Base-by-base conservation (phyloP, 2,888 invertebrate species). In the Acanthosoma haemorrhoidale region DNA sequence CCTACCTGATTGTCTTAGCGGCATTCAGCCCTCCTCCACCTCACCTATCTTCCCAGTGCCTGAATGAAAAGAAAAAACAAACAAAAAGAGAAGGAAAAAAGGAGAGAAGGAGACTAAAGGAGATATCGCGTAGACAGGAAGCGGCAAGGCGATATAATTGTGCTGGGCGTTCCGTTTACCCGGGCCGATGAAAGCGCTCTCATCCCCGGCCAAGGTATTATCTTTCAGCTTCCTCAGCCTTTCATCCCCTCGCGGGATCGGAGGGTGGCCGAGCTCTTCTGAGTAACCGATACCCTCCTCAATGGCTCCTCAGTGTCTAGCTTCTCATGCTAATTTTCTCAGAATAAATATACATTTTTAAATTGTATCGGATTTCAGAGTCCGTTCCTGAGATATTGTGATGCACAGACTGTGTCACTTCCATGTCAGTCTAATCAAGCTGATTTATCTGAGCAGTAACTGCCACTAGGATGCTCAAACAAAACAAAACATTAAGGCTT, bases 121-220 rank as follows among this genome's bases (percentile, higher is more conserved):
- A 67, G 67, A 67, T 67, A 67, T 67, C 67, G 57, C 29, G 31
- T 67, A 34, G 51, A 41, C 67, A 43, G 67, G 67, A 67, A 67
- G 67, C 29, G 16, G 29, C 9, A 25, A 36, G 38, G 38, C 51
- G 51, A 51, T 51, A 51, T 51, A 51, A 51, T 51, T 51, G 51
- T 51, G 25, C 29, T 16, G 67, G 67, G 67, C 67, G 67, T 67
- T 67, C 57, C 67, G 67, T 67, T 67, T 67, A 67, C 57, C 43
- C 36, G 5, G n/a, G 51, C 25, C 25, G 21, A 51, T 51, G 51
- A 51, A 9, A n/a, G n/a, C n/a, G n/a, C n/a, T n/a, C n/a, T n/a
- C n/a, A n/a, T 51, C 51, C 51, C 51, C 51, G 6, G 51, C n/a
- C n/a, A 2, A 25, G 51, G 67, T 67, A 67, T 67, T 67, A 67